A percentile compares a stretch with the other conserved stretches of the same genome.
phyloP scores from a whole-genome alignment of 2,113 vertebrate species.

The Puma concolor region DNA sequence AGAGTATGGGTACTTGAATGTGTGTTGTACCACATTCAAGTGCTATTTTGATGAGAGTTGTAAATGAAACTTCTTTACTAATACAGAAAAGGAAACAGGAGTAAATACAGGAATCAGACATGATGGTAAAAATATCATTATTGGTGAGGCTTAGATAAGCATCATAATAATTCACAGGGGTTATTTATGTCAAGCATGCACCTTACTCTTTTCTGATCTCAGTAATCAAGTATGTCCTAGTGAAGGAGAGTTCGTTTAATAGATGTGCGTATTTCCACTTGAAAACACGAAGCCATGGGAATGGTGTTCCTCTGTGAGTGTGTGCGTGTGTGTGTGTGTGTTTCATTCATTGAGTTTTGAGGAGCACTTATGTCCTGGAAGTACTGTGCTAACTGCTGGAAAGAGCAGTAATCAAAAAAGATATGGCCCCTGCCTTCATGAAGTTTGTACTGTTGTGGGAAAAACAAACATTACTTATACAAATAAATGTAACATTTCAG shows the following conservation, averaged over 20 bases:
- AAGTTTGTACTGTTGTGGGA: constrained; percentile 5
- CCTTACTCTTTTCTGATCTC: background rate
- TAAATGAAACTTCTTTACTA: background rate
- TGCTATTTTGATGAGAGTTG: background rate
- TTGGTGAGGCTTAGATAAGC: background rate
- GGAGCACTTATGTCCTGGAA: background rate
- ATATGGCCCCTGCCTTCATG: background rate
- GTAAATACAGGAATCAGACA: background rate
- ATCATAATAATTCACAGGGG: background rate
- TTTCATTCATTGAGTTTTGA: background rate
- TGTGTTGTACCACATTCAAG: background rate
- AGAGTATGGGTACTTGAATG: background rate
- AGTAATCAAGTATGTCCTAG: background rate
- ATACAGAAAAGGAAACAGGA: background rate
- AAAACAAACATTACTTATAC: background rate
- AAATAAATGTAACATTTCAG: constrained; percentile 12
- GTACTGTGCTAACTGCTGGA: background rate
- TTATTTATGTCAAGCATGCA: background rate
- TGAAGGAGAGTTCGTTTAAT: background rate
- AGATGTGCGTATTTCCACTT: constrained; percentile 8
- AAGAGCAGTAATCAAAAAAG: background rate
- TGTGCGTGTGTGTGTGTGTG: too few species aligned
- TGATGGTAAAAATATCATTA: constrained; percentile 17
- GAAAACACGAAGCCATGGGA: background rate
- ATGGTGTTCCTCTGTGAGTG: background rate